Base-by-base conservation (phyloP, 2,797 vertebrate genomes). In the Hyperoplus lanceolatus region DNA sequence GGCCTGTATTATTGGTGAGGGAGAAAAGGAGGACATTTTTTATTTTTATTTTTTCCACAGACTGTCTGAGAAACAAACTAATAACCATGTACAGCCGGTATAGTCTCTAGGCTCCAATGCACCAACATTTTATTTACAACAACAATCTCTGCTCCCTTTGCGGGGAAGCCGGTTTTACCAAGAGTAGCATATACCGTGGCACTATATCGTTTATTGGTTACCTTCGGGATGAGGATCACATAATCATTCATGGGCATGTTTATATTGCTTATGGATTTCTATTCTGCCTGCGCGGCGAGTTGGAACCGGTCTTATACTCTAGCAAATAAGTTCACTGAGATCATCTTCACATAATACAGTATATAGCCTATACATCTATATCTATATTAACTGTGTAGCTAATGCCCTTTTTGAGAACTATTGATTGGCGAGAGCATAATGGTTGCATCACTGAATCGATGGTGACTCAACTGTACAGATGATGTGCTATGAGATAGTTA, bases 141-240 rank as follows among this genome's bases (percentile, higher is more conserved):
- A 60, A 84, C 68, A 56, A 53, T 85, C 57, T 49, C 80, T 77
- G 61, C 77, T 91, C 80, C 75, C 76, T 63, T 14, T 29, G 29
- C 29, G 29, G 73, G 11, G 48, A 59, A 83, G 65, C 75, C 82
- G 80, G 70, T 70, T 89, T 85, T 82, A 82, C 59, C 71, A 65
- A 81, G 64, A 84, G 77, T 5, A 50, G 56, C 62, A 76, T 73
- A 73, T 29, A 29, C 29, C 29, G 29, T 29, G 29, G 51, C 73
- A 42, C 60, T 85, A 51, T 85, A 90, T 92, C 70, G 87, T 82
- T 89, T 89, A 84, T 90, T 87, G 80, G 68, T 54, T 86, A 81
- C 76, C 82, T 88, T 72, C 83, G 79, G 81, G 74, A 76, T 87
- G 60, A 70, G 70, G 64, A 72, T 81, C 73, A 65, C 70, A 72